These are phyloP conservation scores for Ceyx margarethae DNA, from an alignment of 2,113 vertebrate species.

Conservation along the genomic window DNA sequence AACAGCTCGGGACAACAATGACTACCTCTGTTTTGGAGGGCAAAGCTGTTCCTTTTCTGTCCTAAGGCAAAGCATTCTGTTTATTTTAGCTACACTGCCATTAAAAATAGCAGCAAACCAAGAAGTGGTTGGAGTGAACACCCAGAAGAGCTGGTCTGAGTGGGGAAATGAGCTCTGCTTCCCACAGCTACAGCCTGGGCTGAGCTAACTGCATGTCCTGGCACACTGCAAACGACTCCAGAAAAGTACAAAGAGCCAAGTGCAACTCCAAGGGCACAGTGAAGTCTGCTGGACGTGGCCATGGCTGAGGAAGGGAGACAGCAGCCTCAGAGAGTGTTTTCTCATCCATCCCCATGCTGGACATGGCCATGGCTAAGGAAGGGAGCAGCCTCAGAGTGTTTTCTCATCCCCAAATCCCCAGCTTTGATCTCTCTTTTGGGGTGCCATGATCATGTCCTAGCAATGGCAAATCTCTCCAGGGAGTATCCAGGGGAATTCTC, in stretches of 20 bases:
- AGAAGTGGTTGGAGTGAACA: constrained; percentile 26
- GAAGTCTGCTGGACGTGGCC: neutral
- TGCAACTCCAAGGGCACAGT: neutral
- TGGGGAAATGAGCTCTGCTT: constrained; percentile 23
- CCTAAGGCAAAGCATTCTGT: constrained; percentile 6
- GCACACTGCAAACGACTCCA: neutral
- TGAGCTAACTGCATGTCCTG: constrained; percentile 1
- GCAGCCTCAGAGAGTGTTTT: neutral
- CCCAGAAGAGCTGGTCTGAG: neutral
- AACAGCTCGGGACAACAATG: neutral
- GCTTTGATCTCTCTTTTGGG: neutral
- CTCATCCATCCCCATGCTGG: neutral
- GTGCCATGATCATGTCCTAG: neutral
- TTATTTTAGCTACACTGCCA: constrained; percentile 16
- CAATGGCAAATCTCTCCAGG: neutral
- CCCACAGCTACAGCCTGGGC: neutral
- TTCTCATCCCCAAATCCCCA: neutral
- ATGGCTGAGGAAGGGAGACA: neutral
- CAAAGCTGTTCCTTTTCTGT: neutral
- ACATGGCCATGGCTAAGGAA: neutral
- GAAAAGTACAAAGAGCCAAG: constrained; percentile 3
- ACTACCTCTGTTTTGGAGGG: neutral
- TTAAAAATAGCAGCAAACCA: constrained; percentile 44
- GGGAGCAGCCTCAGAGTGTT: neutral
- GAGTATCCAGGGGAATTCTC: neutral